These are phyloP conservation scores for Pelodytes ibericus DNA, from an alignment of 2,797 vertebrate genomes.

Conservation along the genomic window DNA sequence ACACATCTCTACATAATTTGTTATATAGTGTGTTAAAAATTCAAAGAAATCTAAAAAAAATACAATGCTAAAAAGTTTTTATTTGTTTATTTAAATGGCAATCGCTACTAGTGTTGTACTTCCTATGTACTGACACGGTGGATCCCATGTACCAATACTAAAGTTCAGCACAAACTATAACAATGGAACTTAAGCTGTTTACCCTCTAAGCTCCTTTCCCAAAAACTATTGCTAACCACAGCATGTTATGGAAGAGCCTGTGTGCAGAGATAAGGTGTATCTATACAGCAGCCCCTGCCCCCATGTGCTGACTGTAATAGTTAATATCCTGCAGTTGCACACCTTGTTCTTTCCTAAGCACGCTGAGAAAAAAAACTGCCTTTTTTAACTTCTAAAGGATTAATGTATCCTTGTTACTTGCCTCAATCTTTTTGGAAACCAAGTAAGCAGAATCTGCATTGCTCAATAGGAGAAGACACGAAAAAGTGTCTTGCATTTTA, in stretches of 20 bases:
- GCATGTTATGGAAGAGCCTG: conserved; percentile 45
- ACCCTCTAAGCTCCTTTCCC: conserved; percentile 19
- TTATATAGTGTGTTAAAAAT: not conserved
- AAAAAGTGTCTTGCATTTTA: not conserved
- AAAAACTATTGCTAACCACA: conserved; percentile 44
- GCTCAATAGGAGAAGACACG: not conserved
- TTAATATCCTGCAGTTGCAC: conserved; percentile 4
- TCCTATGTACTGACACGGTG: not conserved
- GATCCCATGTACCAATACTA: no score
- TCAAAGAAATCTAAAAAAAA: no score
- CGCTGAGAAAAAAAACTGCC: not conserved
- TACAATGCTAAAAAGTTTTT: no score
- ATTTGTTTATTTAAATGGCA: not conserved
- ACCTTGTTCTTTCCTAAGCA: conserved; percentile 1
- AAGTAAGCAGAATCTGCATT: not conserved
- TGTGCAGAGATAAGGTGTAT: conserved; percentile 43
- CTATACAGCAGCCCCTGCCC: conserved; percentile 34
- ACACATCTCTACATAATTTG: not conserved
- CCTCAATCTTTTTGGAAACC: no score
- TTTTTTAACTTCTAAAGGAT: not conserved
- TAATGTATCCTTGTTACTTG: no score
- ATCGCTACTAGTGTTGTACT: not conserved
- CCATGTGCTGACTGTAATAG: conserved; percentile 46
- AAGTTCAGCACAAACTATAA: not conserved
- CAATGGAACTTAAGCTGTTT: not conserved